phyloP scores from a whole-genome alignment of 2,888 invertebrate genomes.

The Ennomos quercinarius region DNA sequence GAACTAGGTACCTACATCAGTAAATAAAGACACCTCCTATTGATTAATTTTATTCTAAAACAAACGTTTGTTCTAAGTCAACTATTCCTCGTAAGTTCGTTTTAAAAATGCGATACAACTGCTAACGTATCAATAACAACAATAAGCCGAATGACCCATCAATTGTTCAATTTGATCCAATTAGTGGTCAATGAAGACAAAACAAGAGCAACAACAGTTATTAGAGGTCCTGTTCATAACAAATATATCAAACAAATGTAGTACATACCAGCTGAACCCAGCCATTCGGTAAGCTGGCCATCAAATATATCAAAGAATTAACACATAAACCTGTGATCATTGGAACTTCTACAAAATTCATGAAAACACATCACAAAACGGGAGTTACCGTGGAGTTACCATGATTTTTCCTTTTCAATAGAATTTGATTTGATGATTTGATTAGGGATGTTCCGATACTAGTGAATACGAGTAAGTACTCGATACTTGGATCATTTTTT shows the following conservation, averaged over 20 bases:
- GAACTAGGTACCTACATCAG: too few species aligned
- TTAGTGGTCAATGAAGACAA: slow-evolving; percentile 64
- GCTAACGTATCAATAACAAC: slow-evolving; percentile 25
- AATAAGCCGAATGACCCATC: slow-evolving; percentile 50
- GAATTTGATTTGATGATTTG: slow-evolving; percentile 1
- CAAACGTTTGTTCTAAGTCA: too few species aligned
- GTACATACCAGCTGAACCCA: slow-evolving; percentile 84
- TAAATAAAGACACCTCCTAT: too few species aligned
- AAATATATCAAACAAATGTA: slow-evolving; percentile 45
- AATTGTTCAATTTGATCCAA: slow-evolving; percentile 70
- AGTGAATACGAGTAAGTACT: too few species aligned
- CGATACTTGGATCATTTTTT: too few species aligned
- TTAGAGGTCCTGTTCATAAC: slow-evolving; percentile 60
- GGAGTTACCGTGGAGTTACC: slow-evolving; percentile 49
- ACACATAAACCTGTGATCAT: slow-evolving; percentile 57
- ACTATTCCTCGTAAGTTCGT: slow-evolving; percentile 1
- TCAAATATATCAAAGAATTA: slow-evolving; percentile 69
- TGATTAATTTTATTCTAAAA: background rate
- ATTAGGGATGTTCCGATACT: too few species aligned
- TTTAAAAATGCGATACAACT: background rate
- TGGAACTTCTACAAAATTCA: slow-evolving; percentile 43
- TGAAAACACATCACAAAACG: slow-evolving; percentile 47
- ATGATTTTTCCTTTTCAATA: slow-evolving; percentile 45
- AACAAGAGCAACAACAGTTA: slow-evolving; percentile 62
- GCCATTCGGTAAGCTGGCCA: slow-evolving; percentile 85